Evolutionary conservation across 1,140 invertebrate species (phyloP), one percentile per base, ranked within the genome.

Genomic region (Lordiphosa collinella): DNA sequence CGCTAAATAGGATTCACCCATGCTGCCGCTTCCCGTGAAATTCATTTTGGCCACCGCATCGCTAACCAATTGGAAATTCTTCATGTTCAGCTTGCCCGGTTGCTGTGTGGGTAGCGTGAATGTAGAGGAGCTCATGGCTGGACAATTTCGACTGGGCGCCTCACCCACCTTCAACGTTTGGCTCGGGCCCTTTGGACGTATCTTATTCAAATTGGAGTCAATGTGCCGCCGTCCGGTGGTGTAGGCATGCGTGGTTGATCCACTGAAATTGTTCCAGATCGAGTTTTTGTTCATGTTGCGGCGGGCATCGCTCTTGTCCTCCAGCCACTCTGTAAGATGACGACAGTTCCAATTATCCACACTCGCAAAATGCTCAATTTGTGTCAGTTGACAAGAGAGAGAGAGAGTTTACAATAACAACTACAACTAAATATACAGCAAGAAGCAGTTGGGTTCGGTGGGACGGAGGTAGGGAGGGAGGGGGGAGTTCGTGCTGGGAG

Each of bases 1-100:
- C 1, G 60, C 72, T 47, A 88, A 29, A 73, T 87, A 88, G 9
- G 87, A 68, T 29, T 89, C 87, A 4, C 55, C 88, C 76, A 82
- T 82, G 67, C 78, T 76, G 46, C 90, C 91, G 11, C 67, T 70
- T 43, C 88, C 82, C 31, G 90, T 92, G 60, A 95, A 91, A 74
- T 93, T 94, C 92, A 95, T 94, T 72, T 93, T 90, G 32, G 93
- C 93, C 72, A 92, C 79, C 1, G 95, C 95, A 87, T 96, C 95
- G 61, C 95, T 96, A 10, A 97, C 95, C 82, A 96, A 92, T 14
- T 95, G 93, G 89, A 94, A 97, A 87, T 96, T 96, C 88, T 96
- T 96, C 90, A 97, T 91, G 87, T 97, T 96, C 70, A 97, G 91
- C 91, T 96, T 97, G 44, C 96, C 96, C 5, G 95, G 95, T 92